phyloP scores from a whole-genome alignment of 2,797 vertebrate species.

The Oreonectes daqikongensis region DNA sequence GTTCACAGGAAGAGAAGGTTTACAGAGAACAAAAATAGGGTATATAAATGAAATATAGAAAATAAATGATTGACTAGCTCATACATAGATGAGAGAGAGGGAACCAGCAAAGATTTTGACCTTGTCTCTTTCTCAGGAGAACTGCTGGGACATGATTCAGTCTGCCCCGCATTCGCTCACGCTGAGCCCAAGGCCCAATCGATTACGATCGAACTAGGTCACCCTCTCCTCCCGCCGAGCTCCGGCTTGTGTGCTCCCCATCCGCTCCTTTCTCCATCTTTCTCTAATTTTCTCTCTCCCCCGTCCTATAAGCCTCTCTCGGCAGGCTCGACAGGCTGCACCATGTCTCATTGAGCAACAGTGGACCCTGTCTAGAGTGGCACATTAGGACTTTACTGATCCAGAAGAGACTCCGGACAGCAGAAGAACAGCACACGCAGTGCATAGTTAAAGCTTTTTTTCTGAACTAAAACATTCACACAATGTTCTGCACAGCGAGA shows the following conservation, averaged over 20 bases:
- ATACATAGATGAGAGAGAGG: not conserved
- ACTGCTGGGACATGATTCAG: constrained; percentile 48
- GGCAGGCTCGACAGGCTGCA: not conserved
- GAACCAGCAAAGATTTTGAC: constrained; percentile 46
- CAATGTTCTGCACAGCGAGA: constrained; percentile 41
- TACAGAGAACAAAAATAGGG: not conserved
- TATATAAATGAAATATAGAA: not conserved
- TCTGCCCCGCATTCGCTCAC: constrained; percentile 47
- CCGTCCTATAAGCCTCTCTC: constrained; percentile 12
- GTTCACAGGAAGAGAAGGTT: constrained; percentile 13
- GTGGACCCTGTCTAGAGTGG: constrained; percentile 34
- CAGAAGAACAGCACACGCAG: not conserved
- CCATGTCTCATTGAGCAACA: constrained; percentile 20
- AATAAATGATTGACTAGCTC: constrained; percentile 14
- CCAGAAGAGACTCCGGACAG: constrained; percentile 29
- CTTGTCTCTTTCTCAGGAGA: constrained; percentile 52
- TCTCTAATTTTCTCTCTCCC: not conserved
- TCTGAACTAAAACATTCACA: constrained; percentile 51
- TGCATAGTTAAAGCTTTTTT: constrained; percentile 23
- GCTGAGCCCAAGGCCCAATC: constrained; percentile 56
- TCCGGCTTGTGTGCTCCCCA: not conserved
- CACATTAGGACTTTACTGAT: constrained; percentile 15
- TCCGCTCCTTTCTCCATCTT: constrained; percentile 2
- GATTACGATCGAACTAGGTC: constrained; percentile 61
- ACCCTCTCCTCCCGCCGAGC: constrained; percentile 46